Evolutionary conservation across 2,113 vertebrate species (phyloP).

Genomic region (Tenrec ecaudatus): DNA sequence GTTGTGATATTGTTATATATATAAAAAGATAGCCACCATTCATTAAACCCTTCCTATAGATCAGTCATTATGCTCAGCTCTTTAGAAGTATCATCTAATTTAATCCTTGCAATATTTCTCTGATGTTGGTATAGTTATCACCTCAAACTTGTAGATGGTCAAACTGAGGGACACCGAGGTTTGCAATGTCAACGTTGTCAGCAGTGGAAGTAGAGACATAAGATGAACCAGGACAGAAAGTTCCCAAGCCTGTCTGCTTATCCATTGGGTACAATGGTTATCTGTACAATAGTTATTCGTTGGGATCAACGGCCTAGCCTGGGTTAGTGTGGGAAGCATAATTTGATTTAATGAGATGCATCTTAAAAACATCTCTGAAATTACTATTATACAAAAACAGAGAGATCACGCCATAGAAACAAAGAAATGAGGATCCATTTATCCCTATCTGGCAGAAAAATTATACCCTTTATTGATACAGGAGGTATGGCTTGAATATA

Average conservation of each 20-base stretch:
- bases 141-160: neutral
- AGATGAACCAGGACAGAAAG: too few relatives aligned
- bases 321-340: neutral
- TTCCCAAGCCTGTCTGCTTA: too few relatives aligned
- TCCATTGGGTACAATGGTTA: neutral
- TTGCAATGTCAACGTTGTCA: neutral
- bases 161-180: slow-evolving; percentile 20
- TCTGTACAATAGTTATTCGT: neutral
- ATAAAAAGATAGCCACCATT: neutral
- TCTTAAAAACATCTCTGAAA: neutral
- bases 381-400: neutral
- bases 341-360: slow-evolving; percentile 30
- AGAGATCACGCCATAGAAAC: neutral
- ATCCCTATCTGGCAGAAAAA: neutral
- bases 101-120: slow-evolving; percentile 1
- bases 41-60: neutral
- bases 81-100: slow-evolving; percentile 13
- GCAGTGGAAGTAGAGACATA: too few relatives aligned
- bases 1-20: neutral
- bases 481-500: neutral
- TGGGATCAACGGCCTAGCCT: neutral
- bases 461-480: slow-evolving; percentile 8
- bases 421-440: slow-evolving; percentile 10
- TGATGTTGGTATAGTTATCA: neutral
- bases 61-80: neutral